These are phyloP conservation scores for Trematomus loennbergii DNA, from an alignment of 2,113 vertebrate genomes.

Conservation along the genomic window DNA sequence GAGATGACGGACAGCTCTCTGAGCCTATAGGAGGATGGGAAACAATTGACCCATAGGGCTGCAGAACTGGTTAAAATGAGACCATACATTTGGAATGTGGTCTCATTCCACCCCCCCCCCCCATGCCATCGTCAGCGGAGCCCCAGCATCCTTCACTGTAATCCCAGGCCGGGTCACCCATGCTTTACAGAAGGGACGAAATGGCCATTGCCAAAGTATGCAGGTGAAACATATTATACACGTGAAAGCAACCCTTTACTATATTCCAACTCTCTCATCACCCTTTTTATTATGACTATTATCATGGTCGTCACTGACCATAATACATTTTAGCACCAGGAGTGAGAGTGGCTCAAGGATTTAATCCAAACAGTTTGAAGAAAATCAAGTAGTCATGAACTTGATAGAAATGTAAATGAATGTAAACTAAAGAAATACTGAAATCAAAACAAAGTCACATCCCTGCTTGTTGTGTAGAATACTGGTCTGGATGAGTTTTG, in stretches of 20 bases:
- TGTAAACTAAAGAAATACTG: background rate
- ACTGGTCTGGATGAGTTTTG: conserved; percentile 8
- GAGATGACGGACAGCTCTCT: conserved; percentile 47
- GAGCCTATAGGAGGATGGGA: conserved; percentile 35
- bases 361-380: conserved; percentile 2
- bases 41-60: conserved; percentile 35
- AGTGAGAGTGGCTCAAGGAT: conserved; percentile 41
- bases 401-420: conserved; percentile 4
- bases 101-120: background rate
- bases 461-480: conserved; percentile 24
- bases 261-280: conserved; percentile 25
- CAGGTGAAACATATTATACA: conserved; percentile 5
- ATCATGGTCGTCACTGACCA: conserved; percentile 28
- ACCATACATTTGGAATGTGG: background rate
- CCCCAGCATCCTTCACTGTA: background rate
- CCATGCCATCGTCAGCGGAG: background rate
- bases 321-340: conserved; percentile 58
- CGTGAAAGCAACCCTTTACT: conserved; percentile 14
- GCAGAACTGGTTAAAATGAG: background rate
- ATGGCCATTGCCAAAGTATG: background rate
- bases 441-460: conserved; percentile 3
- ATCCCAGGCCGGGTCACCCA: background rate
- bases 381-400: conserved; percentile 25
- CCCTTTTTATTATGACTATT: conserved; percentile 21
- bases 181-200: conserved; percentile 18